A percentile compares a stretch with the other conserved stretches of the same genome.
Conservation (phyloP, 2,888 invertebrate genomes). For the Fabriciana adippe region DNA sequence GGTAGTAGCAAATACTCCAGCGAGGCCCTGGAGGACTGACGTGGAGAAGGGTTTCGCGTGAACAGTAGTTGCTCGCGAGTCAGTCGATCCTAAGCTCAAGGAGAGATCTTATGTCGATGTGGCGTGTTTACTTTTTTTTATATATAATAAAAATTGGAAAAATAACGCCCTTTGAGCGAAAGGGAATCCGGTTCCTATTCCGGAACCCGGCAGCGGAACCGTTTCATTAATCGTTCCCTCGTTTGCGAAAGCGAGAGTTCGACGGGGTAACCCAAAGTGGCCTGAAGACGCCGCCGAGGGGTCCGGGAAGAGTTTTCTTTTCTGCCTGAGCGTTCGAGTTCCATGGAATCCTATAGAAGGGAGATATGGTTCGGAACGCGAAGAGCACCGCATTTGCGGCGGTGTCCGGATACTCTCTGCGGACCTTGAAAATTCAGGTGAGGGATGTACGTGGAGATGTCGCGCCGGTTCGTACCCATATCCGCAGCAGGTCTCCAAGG, state of each 20-base stretch:
- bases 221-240: slow-evolving; percentile 57
- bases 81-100: too few relatives aligned
- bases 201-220: too few relatives aligned
- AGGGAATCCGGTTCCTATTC: too few relatives aligned
- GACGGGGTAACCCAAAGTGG: slow-evolving; percentile 56
- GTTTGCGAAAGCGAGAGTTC: slow-evolving; percentile 37
- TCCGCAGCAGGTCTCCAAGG: slow-evolving; percentile 89
- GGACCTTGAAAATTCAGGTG: slow-evolving; percentile 57
- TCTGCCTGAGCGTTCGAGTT: slow-evolving; percentile 77
- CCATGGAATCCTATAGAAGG: slow-evolving; percentile 70
- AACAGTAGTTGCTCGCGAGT: too few relatives aligned
- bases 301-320: slow-evolving; percentile 73
- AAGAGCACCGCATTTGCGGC: slow-evolving; percentile 54
- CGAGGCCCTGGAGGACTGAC: too few relatives aligned
- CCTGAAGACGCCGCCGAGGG: slow-evolving; percentile 82
- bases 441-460: slow-evolving; percentile 51
- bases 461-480: slow-evolving; percentile 84
- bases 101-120: too few relatives aligned
- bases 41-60: too few relatives aligned
- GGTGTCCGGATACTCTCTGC: slow-evolving; percentile 59
- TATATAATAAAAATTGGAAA: too few relatives aligned
- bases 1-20: too few relatives aligned
- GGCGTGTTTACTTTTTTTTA: too few relatives aligned
- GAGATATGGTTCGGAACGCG: slow-evolving; percentile 74
- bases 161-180: too few relatives aligned